phyloP scores from a whole-genome alignment of 2,888 invertebrate genomes.

The Stictocephala bisonia region DNA sequence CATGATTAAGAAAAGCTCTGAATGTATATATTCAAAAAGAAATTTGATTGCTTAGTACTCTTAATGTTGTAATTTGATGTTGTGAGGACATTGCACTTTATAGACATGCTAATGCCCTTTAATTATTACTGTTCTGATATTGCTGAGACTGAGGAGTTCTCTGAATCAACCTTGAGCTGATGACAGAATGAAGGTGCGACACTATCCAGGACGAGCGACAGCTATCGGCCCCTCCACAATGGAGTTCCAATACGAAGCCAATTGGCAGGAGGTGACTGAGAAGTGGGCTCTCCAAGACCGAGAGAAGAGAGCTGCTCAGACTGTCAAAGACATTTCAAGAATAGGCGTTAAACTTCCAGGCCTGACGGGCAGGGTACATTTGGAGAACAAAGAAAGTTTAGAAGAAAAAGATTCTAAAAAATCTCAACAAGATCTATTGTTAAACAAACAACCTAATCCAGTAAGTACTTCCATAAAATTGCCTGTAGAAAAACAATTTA shows the following conservation, averaged over 20 bases:
- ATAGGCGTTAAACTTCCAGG: slow-evolving; percentile 49
- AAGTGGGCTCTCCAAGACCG: slow-evolving; percentile 51
- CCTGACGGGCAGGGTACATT: slow-evolving; percentile 25
- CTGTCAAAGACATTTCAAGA: slow-evolving; percentile 45
- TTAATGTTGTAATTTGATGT: no score
- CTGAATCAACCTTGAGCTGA: no score
- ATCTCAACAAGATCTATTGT: background rate
- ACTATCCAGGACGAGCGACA: slow-evolving; percentile 85
- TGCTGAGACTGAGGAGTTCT: no score
- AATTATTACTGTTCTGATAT: no score
- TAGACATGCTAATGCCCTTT: no score
- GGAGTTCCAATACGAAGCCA: slow-evolving; percentile 85
- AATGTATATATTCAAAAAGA: no score
- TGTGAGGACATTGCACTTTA: no score
- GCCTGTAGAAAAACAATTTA: slow-evolving; percentile 25
- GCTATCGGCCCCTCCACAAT: slow-evolving; percentile 75
- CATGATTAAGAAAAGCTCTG: no score
- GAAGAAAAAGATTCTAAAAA: no score
- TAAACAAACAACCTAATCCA: background rate
- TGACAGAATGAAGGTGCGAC: slow-evolving; percentile 80
- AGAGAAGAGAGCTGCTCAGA: slow-evolving; percentile 16
- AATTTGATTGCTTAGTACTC: no score
- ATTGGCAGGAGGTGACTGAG: slow-evolving; percentile 74
- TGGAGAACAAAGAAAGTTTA: background rate
- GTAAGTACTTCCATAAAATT: background rate